Base-by-base conservation (phyloP, 1,140 invertebrate genomes). In the Holotrichia oblita region DNA sequence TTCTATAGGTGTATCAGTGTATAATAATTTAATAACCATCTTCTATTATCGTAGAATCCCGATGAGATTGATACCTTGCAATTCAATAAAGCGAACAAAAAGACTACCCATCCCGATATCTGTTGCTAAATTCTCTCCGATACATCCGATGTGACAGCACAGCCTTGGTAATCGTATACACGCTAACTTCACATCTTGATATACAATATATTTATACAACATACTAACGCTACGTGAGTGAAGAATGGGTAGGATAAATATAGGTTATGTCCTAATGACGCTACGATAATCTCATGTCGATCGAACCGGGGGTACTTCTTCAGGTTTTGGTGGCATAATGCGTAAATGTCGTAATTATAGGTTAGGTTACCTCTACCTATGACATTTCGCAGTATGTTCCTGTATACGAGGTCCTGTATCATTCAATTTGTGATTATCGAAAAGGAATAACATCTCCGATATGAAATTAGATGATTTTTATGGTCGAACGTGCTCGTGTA, bases 291-390 rank as follows among this genome's bases (percentile, higher is more conserved):
- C 61, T 55, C 48, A 14, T 34, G 27, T 34, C 27, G 27, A 34
- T 34, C 27, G 27, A 34, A 17, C 17, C 14, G 17, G 3, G 61
- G 61, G 20, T 69, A 69, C 61, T 69, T 27, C 61, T 69, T 69
- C 61, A 69, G 61, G 61, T 69, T 69, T 69, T 69, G 61, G 61
- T 69, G 61, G 61, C 61, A 69, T 69, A 69, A 17, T 69, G 22
- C 61, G 61, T 69, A 69, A 69, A 69, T 34, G 61, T 22, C 61
- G 61, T 69, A 69, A 69, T 69, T 22, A 69, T 69, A 69, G 61
- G 61, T 69, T 69, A 27, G 61, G 22, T 69, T 69, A 69, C 61
- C 17, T 22, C 22, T 22, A 3, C 22, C 61, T 69, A 27, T 69
- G 61, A 27, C 61, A 69, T 69, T 69, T 69, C 61, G 14, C 48